Evolutionary conservation across 2,888 invertebrate species (phyloP).

Genomic region (Nymphalis urticae): DNA sequence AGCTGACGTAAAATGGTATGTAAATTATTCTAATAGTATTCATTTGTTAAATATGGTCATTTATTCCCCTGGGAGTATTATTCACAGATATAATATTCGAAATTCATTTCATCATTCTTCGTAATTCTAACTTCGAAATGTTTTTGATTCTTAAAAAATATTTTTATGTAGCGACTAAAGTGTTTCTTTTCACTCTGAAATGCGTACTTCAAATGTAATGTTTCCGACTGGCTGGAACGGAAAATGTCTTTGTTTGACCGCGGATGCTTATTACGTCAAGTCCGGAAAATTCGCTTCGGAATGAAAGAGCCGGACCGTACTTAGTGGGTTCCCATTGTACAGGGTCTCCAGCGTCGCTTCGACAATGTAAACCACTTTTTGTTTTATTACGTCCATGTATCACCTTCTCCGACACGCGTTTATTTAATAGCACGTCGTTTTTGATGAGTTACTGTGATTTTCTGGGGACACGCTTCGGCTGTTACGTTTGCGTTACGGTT

Average conservation of each 20-base stretch:
- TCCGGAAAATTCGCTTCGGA: conserved; percentile 67
- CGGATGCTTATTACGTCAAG: conserved; percentile 72
- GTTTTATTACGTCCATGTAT: conserved; percentile 70
- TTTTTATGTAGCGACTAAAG: conserved; percentile 24
- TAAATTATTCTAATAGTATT: neutral
- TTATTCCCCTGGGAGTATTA: no score
- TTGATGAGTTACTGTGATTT: conserved; percentile 42
- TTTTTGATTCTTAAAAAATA: conserved; percentile 4
- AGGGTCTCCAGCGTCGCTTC: conserved; percentile 51
- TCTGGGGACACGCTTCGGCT: conserved; percentile 31
- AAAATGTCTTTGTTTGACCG: conserved; percentile 72
- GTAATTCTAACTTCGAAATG: neutral
- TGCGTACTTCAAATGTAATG: conserved; percentile 60
- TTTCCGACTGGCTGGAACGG: conserved; percentile 64
- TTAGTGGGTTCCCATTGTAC: conserved; percentile 70
- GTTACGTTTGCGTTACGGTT: conserved; percentile 11
- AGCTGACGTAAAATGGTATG: conserved; percentile 12
- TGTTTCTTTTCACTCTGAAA: conserved; percentile 55
- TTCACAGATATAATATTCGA: no score
- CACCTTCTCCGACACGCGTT: conserved; percentile 67
- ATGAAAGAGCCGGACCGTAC: conserved; percentile 70
- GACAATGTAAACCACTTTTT: conserved; percentile 69
- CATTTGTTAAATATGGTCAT: no score
- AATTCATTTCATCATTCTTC: no score
- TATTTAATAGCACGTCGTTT: conserved; percentile 58